Evolutionary conservation across 2,797 vertebrate genomes (phyloP).

Genomic region (Brachymystax lenok): DNA sequence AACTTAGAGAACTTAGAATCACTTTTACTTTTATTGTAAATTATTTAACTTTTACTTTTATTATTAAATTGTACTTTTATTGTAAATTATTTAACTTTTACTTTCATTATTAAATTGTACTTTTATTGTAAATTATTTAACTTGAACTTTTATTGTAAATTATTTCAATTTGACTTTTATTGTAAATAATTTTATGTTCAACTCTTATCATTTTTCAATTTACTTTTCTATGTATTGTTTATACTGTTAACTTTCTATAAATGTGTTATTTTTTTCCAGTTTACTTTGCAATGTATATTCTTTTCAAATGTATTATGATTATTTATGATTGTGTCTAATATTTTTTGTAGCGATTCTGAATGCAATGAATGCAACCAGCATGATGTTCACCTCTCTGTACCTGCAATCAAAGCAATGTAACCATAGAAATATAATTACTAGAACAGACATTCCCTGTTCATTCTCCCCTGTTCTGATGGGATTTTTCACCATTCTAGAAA

Average conservation of each 20-base stretch:
- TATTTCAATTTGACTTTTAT: conserved; percentile 17
- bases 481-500: background rate
- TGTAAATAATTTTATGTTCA: conserved; percentile 19
- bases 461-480: background rate
- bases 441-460: background rate
- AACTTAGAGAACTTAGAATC: no score
- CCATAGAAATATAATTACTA: conserved; percentile 27
- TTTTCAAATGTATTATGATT: conserved; percentile 26
- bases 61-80: conserved; percentile 1
- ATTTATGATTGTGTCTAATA: conserved; percentile 33
- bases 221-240: background rate
- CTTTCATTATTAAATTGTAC: conserved; percentile 11
- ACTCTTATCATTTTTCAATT: background rate
- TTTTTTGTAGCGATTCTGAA: conserved; percentile 50
- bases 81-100: conserved; percentile 11
- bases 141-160: conserved; percentile 28
- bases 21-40: background rate
- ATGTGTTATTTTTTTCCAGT: conserved; percentile 31
- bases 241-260: conserved; percentile 35
- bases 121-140: background rate
- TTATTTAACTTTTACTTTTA: conserved; percentile 25
- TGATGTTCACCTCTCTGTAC: conserved; percentile 43
- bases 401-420: conserved; percentile 44
- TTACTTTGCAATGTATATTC: conserved; percentile 47
- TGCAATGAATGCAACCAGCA: conserved; percentile 27